Base-by-base conservation (phyloP, 2,113 vertebrate species). In the Coracopsis vasa region DNA sequence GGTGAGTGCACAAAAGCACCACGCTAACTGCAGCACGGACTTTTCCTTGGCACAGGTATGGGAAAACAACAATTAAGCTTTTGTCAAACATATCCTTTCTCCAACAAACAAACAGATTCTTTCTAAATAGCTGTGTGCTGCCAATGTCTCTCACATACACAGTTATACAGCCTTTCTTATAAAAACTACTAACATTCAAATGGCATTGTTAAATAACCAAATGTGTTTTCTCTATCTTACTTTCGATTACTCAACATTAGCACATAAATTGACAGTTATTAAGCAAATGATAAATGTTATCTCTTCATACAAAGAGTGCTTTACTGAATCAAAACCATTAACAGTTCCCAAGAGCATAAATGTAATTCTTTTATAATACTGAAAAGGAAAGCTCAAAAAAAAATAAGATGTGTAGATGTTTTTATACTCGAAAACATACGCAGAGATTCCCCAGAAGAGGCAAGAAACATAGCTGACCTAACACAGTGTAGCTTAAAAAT, bases 291-390 rank as follows among this genome's bases (percentile, higher is more conserved):
- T 96, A 77, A 96, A 93, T 92, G 37, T 71, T 97, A 96, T 95
- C 75, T 86, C 42, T 88, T 96, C 67, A 54, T 31, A 89, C 12
- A 41, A 92, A 96, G 88, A 93, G 29, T 94, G 54, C 41, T 97
- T 96, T 94, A 95, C 78, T 96, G 95, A 96, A 94, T 97, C 58
- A 96, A 96, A 92, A 83, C 71, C 71, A 94, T 96, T 89, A 96
- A 92, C 94, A 89, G 95, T 23, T 77, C 82, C 88, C 92, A 90
- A 92, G 51, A 95, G 64, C 64, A 75, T 91, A 94, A 97, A 96
- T 69, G 75, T 88, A 97, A 95, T 96, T 95, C 67, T 96, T 88
- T 90, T 79, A 67, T 71, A 96, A 87, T 88, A 94, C 16, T 91
- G 60, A 41, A 48, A 62, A 71, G 12, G 13, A 82, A 94, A 83